Evolutionary conservation across 2,797 vertebrate species (phyloP).

Genomic region (Alosa sapidissima): DNA sequence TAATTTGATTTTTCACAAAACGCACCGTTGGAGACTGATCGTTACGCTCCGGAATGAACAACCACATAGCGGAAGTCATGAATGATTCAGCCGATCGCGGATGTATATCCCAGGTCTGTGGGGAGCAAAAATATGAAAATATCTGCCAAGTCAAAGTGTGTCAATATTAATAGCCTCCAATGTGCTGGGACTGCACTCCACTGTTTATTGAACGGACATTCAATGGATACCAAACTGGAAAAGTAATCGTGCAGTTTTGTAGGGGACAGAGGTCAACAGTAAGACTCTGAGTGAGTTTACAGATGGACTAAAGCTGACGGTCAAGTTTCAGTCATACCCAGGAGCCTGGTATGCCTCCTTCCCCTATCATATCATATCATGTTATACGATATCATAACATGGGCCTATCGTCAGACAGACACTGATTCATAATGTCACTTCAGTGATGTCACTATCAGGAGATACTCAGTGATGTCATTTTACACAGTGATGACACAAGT

Average conservation of each 20-base stretch:
- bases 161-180: conserved; percentile 70
- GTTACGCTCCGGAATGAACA: not conserved
- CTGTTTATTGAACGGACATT: conserved; percentile 42
- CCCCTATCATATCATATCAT: not conserved
- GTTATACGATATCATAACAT: not conserved
- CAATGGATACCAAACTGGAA: not conserved
- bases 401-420: not conserved
- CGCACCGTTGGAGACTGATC: not conserved
- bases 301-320: not conserved
- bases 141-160: conserved; percentile 53
- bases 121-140: conserved; percentile 66
- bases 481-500: not conserved
- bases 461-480: conserved; percentile 7
- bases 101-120: conserved; percentile 59
- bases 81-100: conserved; percentile 41
- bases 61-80: conserved; percentile 36
- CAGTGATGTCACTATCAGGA: not conserved
- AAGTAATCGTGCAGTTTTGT: not conserved
- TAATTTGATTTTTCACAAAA: conserved; percentile 22
- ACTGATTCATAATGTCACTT: not conserved
- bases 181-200: conserved; percentile 46
- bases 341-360: not conserved
- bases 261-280: not conserved
- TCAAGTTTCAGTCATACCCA: not conserved
- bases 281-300: not conserved